Evolutionary conservation across 2,888 invertebrate genomes (phyloP), one percentile per base, ranked within the genome.

Genomic region (Meiosimyza platycephala): DNA sequence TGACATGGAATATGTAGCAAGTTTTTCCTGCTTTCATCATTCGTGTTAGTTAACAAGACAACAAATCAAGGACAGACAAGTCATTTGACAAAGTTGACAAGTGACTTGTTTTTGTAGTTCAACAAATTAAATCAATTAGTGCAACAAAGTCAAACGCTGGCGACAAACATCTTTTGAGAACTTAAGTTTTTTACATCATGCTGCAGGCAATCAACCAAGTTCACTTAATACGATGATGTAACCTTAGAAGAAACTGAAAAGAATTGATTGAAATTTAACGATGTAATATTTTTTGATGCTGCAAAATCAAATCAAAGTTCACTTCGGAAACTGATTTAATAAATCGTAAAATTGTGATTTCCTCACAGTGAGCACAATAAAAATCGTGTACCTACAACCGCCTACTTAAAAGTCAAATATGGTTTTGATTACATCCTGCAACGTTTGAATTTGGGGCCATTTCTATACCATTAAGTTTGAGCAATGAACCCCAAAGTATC

Each of bases 81-180:
- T 40, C 40, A 40, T 40, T 40, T 40, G 15, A 33, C 54, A 7
- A 59, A 68, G 40, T 51, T 63, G 63, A 71, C 63, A 63, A 54
- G 54, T 71, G 63, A 71, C 70, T 59, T 64, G n/a, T 54, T 63
- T 16, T 62, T 71, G 50, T 22, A 64, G 54, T 22, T 4, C 60
- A 71, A 63, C 60, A 67, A 67, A 62, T 72, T 54, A 67, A 72
- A 67, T 60, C 72, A 72, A 72, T 72, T 72, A 72, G 67, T 52
- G 33, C 69, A 69, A 33, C 47, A 4, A 40, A 28, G 22, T 13
- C 7, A 9, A 28, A 59, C n/a, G 54, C 18, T n/a, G n/a, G 13
- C 15, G 3, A 28, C 59, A 59, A 59, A 59, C 13, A 22, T n/a
- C 2, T 40, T 22, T 40, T 2, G 40, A 40, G 40, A 40, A 40